Base-by-base conservation (phyloP, 2,797 vertebrate genomes). In the Oreochromis grahami region DNA sequence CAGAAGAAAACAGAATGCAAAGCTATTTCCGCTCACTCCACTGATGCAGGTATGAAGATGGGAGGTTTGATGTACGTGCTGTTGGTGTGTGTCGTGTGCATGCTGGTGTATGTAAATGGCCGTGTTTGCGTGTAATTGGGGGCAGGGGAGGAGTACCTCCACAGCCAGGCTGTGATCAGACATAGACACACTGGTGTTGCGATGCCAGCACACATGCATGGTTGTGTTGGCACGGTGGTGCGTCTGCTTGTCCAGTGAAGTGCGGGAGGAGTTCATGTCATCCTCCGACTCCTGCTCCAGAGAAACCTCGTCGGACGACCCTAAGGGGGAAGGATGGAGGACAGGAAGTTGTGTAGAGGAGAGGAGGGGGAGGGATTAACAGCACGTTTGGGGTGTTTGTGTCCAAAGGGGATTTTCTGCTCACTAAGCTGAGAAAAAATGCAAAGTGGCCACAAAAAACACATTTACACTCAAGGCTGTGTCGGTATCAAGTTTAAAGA, bases 161-260 rank as follows among this genome's bases (percentile, higher is more conserved):
- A 98, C 97, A 24, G 98, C 98, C 79, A 97, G 96, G 84, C 97
- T 98, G 96, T 97, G 98, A 94, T 99, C 98, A 8, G 97, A 96
- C 96, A 98, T 98, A 93, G 98, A 99, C 95, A 99, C 97, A 10
- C 98, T 99, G 83, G 98, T 98, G 96, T 97, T 98, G 89, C 98
- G 97, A 95, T 98, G 97, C 98, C 98, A 99, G 97, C 98, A 99
- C 95, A 99, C 98, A 68, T 98, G 98, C 97, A 98, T 95, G 51
- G 97, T 98, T 81, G 97, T 98, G 96, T 98, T 98, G 96, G 97
- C 97, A 79, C 97, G 97, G 94, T 97, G 98, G 88, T 97, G 98
- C 52, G 96, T 97, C 94, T 97, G 98, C 92, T 96, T 98, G 90
- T 98, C 97, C 95, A 97, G 90, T 80, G 97, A 97, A 84, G 97